Evolutionary conservation across 1,140 invertebrate species (phyloP).

Genomic region (Zaprionus kolodkinae): DNA sequence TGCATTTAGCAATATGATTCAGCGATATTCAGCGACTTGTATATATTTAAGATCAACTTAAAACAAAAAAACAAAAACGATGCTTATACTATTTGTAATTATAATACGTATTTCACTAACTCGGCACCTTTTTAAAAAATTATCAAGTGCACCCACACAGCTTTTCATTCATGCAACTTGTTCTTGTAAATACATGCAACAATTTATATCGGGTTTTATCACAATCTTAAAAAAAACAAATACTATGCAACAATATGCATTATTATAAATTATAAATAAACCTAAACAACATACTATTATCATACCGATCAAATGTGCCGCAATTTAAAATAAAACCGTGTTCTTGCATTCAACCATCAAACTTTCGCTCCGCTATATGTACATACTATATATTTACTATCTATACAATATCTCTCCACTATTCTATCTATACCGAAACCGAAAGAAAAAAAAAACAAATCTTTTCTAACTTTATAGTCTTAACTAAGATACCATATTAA

Average conservation of each 20-base stretch:
- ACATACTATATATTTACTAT: constrained; percentile 29
- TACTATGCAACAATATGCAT: constrained; percentile 25
- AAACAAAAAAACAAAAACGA: constrained; percentile 16
- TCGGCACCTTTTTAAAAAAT: constrained; percentile 23
- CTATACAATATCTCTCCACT: constrained; percentile 22
- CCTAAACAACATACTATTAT: constrained; percentile 23
- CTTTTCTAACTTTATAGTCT: constrained; percentile 58
- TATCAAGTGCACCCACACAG: constrained; percentile 22
- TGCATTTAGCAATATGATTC: constrained; percentile 54
- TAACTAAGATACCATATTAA: constrained; percentile 38
- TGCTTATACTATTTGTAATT: constrained; percentile 26
- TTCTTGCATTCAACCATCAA: constrained; percentile 27
- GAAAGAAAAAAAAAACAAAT: constrained; percentile 19
- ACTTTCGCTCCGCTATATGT: constrained; percentile 29
- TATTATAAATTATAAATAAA: constrained; percentile 32
- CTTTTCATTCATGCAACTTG: constrained; percentile 30
- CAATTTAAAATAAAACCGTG: constrained; percentile 17
- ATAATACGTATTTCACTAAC: constrained; percentile 32
- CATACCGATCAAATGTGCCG: constrained; percentile 26
- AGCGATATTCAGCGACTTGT: constrained; percentile 53
- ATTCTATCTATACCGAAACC: constrained; percentile 20
- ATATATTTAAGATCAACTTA: constrained; percentile 39
- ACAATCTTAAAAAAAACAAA: constrained; percentile 23
- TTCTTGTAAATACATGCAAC: constrained; percentile 30
- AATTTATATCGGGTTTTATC: constrained; percentile 41